phyloP scores from a whole-genome alignment of 2,797 vertebrate species.

The Phoeniculus purpureus region DNA sequence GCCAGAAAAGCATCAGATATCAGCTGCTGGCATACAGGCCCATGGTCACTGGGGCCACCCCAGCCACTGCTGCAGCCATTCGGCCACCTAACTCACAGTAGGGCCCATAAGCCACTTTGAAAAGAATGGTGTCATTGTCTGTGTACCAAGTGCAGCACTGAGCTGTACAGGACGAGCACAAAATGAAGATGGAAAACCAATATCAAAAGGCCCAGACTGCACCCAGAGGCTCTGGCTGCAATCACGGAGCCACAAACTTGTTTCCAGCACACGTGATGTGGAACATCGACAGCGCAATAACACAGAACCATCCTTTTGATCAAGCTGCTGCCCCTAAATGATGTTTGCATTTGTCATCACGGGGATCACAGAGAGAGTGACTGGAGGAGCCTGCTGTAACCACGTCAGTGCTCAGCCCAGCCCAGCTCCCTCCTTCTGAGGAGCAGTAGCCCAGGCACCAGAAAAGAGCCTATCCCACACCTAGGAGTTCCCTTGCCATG shows the following conservation, averaged over 20 bases:
- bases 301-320: background rate
- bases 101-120: background rate
- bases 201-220: background rate
- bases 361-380: background rate
- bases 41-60: too few relatives aligned
- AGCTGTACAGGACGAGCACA: background rate
- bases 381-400: background rate
- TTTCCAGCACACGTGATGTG: background rate
- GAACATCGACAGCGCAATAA: background rate
- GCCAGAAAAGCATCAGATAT: background rate
- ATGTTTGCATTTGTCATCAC: accelerated
- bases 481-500: background rate
- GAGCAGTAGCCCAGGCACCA: background rate
- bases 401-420: background rate
- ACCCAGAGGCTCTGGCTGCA: background rate
- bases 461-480: background rate
- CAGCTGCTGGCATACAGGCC: background rate
- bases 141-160: accelerated
- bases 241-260: background rate
- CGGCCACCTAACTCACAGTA: background rate
- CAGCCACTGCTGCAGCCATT: background rate
- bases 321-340: background rate
- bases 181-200: slow-evolving; percentile 7
- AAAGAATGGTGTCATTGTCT: background rate
- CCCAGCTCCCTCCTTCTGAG: background rate